Evolutionary conservation across 2,888 invertebrate species (phyloP).

Genomic region (Xylocampa areola): DNA sequence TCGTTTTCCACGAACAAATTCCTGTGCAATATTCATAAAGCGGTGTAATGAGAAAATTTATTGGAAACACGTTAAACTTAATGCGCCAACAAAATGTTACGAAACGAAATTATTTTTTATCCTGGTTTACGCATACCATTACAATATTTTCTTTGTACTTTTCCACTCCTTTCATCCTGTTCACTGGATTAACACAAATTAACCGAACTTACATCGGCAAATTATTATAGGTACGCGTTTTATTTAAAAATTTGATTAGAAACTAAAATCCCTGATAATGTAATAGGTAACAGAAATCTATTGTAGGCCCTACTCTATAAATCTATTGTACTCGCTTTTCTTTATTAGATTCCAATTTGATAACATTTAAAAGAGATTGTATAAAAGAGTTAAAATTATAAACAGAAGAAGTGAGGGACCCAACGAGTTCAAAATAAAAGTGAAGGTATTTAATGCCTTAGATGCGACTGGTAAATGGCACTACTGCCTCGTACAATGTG

Average conservation of each 20-base stretch:
- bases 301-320: no score
- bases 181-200: no score
- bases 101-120: constrained; percentile 52
- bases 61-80: constrained; percentile 64
- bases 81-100: constrained; percentile 56
- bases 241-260: no score
- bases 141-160: constrained; percentile 50
- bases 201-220: no score
- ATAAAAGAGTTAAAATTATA: no score
- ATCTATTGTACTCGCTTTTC: no score
- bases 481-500: constrained; percentile 27
- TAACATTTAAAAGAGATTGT: no score
- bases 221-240: no score
- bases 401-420: constrained; percentile 10
- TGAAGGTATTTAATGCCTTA: constrained; percentile 40
- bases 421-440: constrained; percentile 37
- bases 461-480: constrained; percentile 17
- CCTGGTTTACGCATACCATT: constrained; percentile 48
- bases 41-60: constrained; percentile 60
- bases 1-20: constrained; percentile 25
- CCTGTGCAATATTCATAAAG: constrained; percentile 38
- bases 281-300: no score
- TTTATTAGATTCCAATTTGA: no score
- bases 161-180: constrained; percentile 40
- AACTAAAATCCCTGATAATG: no score